These are phyloP conservation scores for Cephalotes varians DNA, from an alignment of 2,888 invertebrate species.

Conservation along the genomic window DNA sequence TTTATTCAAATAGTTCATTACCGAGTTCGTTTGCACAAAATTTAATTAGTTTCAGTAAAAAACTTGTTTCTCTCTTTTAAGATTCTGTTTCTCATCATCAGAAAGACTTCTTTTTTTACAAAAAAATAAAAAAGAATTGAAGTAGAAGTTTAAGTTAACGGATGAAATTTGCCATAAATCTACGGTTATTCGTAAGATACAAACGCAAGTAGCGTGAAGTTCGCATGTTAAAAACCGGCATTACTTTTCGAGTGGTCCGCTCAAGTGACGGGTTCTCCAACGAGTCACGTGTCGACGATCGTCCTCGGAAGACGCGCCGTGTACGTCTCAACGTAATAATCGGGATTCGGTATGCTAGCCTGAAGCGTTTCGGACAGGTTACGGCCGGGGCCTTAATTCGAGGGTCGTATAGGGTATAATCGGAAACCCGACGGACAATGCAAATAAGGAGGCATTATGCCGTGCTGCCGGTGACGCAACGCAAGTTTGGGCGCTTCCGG, in stretches of 20 bases:
- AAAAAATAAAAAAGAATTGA: conserved; percentile 1
- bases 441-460: conserved; percentile 76
- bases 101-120: not conserved
- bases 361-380: conserved; percentile 73
- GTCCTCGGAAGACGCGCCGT: conserved; percentile 55
- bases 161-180: conserved; percentile 14
- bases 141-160: not conserved
- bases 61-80: not conserved
- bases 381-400: conserved; percentile 74
- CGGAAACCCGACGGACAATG: conserved; percentile 76
- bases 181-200: not conserved
- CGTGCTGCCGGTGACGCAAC: conserved; percentile 74
- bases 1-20: not conserved
- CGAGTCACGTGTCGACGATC: conserved; percentile 69
- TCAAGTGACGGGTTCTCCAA: conserved; percentile 20
- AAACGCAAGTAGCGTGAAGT: conserved; percentile 35
- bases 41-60: not conserved
- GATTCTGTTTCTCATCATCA: not conserved
- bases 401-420: conserved; percentile 77
- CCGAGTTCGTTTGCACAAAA: not conserved
- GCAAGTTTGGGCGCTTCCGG: conserved; percentile 70
- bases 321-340: conserved; percentile 63
- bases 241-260: not conserved
- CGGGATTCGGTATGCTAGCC: conserved; percentile 68
- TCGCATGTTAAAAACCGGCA: conserved; percentile 13